phyloP scores from a whole-genome alignment of 1,140 invertebrate genomes.

The Panagrolaimus sp. region DNA sequence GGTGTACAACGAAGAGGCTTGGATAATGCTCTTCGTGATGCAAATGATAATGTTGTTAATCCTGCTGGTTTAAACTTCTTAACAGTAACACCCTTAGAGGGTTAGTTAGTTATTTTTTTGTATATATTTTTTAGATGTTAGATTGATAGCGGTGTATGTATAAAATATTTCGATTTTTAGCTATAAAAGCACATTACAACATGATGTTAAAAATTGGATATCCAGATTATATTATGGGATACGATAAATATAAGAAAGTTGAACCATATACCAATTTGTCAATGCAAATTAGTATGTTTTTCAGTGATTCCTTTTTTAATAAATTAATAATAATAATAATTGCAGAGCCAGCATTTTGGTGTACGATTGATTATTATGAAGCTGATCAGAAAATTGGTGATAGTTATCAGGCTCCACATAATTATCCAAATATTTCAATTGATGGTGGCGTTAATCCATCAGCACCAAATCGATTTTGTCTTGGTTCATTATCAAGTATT shows the following conservation, averaged over 20 bases:
- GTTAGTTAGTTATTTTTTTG: too few species aligned
- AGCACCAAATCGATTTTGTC: background rate
- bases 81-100: too few species aligned
- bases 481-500: background rate
- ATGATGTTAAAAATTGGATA: background rate
- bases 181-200: too few species aligned
- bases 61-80: too few species aligned
- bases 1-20: too few species aligned
- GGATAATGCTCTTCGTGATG: too few species aligned
- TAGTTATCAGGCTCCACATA: background rate
- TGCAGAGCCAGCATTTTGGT: background rate
- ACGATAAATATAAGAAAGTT: background rate
- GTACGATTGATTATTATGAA: conserved; percentile 6
- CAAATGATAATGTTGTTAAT: too few species aligned
- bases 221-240: background rate
- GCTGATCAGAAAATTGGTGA: background rate
- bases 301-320: too few species aligned
- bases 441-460: background rate
- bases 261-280: background rate
- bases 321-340: background rate
- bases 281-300: background rate
- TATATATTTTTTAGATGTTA: too few species aligned
- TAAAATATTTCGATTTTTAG: too few species aligned
- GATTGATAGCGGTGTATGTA: too few species aligned
- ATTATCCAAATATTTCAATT: background rate